Base-by-base conservation (phyloP, 2,888 invertebrate species). In the Morpho helenor region DNA sequence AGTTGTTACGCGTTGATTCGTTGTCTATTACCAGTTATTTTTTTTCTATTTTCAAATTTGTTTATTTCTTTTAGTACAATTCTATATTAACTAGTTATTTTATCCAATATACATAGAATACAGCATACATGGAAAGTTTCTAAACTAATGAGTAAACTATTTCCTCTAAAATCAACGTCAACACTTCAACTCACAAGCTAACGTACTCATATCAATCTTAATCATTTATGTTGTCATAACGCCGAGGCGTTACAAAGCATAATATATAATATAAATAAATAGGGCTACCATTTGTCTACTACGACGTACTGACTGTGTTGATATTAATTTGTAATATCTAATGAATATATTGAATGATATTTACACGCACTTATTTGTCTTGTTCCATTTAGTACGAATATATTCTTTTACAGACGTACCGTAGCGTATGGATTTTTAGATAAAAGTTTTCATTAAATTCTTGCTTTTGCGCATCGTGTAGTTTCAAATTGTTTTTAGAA, bases 171-270 rank as follows among this genome's bases (percentile, higher is more conserved):
- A 46, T 53, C 22, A 50, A 10, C 44, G 45, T 49, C 57, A 57
- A 53, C 50, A n/a, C 39, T 39, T 42, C 48, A 39, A 48, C 47
- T 47, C 49, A 10, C 45, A 54, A 31, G 9, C 52, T 16, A 16
- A 46, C 49, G 50, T 42, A 48, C 42, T 45, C 31, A 22, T 48
- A 61, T 61, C 59, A 59, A 61, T 63, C 59, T 57, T 43, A 57
- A 59, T 59, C 50, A 64, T 56, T 44, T 62, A 45, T 56, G 48
- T 57, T 52, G 51, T 47, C 23, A 43, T 16, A 23, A 47, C 44
- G 16, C n/a, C 7, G 3, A 8, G 10, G 45, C 44, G 9, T 43
- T 7, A 49, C 10, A 10, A n/a, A 50, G 47, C 39, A 49, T 44
- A 31, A 31, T 31, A 31, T 31, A n/a, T 31, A 23, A 6, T 9